Percentiles rank a stretch among this genome's conserved stretches.
Conservation (phyloP, 2,888 invertebrate genomes). For the Polymixis lichenea region DNA sequence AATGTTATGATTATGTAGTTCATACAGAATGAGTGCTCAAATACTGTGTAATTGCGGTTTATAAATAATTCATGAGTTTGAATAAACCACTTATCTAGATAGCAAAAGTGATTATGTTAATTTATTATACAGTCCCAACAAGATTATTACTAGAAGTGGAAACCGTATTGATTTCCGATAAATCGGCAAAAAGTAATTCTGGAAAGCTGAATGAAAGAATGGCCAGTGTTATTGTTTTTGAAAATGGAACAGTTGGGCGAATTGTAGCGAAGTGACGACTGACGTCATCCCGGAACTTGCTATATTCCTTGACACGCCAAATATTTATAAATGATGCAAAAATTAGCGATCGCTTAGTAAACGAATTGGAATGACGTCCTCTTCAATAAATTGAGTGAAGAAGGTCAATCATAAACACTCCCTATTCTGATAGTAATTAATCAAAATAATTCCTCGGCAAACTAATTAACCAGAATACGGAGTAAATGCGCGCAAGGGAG, state of each 20-base stretch:
- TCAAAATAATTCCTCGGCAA: neutral
- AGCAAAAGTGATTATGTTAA: constrained; percentile 70
- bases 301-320: constrained; percentile 51
- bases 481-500: neutral
- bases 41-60: constrained; percentile 51
- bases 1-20: constrained; percentile 25
- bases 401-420: constrained; percentile 66
- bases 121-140: constrained; percentile 33
- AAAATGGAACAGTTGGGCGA: constrained; percentile 52
- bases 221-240: constrained; percentile 48
- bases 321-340: constrained; percentile 48
- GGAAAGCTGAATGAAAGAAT: constrained; percentile 35
- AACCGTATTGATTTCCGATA: constrained; percentile 34
- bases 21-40: constrained; percentile 32
- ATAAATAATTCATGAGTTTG: constrained; percentile 64
- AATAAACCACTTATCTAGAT: constrained; percentile 64
- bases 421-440: constrained; percentile 30
- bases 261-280: constrained; percentile 22
- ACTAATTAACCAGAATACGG: neutral
- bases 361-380: constrained; percentile 59
- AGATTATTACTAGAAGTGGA: constrained; percentile 24
- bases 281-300: constrained; percentile 65
- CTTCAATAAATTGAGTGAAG: constrained; percentile 49
- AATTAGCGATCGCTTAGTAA: constrained; percentile 45
- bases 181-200: constrained; percentile 23